Conservation (phyloP, 2,797 vertebrate species). For the Chelon labrosus region DNA sequence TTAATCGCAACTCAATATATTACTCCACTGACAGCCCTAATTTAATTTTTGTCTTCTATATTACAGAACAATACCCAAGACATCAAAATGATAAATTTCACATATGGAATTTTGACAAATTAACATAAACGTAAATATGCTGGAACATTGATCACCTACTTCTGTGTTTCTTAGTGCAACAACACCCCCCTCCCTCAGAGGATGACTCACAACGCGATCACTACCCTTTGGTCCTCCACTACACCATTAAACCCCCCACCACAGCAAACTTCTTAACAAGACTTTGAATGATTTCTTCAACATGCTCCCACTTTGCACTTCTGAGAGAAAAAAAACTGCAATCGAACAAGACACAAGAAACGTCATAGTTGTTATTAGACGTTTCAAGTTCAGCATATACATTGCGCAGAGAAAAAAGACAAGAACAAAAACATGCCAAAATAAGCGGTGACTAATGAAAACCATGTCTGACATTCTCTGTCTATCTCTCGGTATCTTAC, state of each 20-base stretch:
- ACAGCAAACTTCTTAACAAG: not conserved
- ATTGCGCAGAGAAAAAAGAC: not conserved
- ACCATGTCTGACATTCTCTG: constrained; percentile 11
- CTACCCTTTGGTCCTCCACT: not conserved
- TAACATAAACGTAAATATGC: too few relatives aligned
- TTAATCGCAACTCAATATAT: too few relatives aligned
- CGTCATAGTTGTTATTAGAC: not conserved
- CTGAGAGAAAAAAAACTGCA: not conserved
- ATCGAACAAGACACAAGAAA: not conserved
- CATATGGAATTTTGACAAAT: too few relatives aligned
- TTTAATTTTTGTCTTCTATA: too few relatives aligned
- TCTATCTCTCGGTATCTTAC: constrained; percentile 48
- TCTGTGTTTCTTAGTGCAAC: too few relatives aligned
- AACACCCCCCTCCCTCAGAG: too few relatives aligned
- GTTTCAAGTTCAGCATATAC: not conserved
- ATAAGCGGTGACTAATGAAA: constrained; percentile 5
- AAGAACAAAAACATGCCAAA: not conserved
- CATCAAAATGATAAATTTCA: too few relatives aligned
- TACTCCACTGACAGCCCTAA: too few relatives aligned
- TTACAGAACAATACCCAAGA: too few relatives aligned
- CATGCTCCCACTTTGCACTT: not conserved
- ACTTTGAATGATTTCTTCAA: not conserved
- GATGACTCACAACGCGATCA: not conserved
- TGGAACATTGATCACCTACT: too few relatives aligned
- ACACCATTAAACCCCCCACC: not conserved